Base-by-base conservation (phyloP, 2,888 invertebrate species). In the Troilus luridus region DNA sequence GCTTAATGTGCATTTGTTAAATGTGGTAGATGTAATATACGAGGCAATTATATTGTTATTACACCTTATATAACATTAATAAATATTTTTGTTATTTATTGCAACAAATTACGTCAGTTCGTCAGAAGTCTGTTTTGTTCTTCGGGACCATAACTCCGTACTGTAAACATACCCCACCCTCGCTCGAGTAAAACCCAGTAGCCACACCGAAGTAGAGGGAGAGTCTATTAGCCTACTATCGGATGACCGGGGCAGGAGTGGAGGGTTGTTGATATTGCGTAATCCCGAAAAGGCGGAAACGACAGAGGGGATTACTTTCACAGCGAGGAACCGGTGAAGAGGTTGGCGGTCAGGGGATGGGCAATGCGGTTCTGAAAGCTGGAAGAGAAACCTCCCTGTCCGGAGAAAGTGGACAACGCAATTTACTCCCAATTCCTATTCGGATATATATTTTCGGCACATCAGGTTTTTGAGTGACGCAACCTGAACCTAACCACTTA, bases 361-460 rank as follows among this genome's bases (percentile, higher is more conserved):
- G 85, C 85, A 85, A 85, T 85, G 85, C 85, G 85, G 85, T 85
- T 56, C 85, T 85, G 85, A 85, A 85, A 85, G 85, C 85, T 85
- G 85, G 85, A 85, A 81, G 81, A 85, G 85, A 85, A 56, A 85
- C 56, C 56, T 17, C 56, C 14, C 85, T 21, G 85, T 85, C 56
- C 56, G 85, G 85, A 85, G 85, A 85, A 85, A 85, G 85, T 85
- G 85, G 85, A 85, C 85, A 85, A 85, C 85, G 85, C 85, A 85
- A 85, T 85, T 85, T 85, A 85, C 85, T 85, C 85, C 85, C 85
- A 85, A 85, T 85, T 85, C 85, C 85, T 85, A 85, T 85, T 85
- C 85, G 85, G 85, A 85, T 58, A 85, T 85, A 85, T 85, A 85
- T 85, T 58, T 85, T 85, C 85, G 85, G 56, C 85, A 58, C 56